Conservation (phyloP, 2,888 invertebrate genomes). For the Lypha dubia region DNA sequence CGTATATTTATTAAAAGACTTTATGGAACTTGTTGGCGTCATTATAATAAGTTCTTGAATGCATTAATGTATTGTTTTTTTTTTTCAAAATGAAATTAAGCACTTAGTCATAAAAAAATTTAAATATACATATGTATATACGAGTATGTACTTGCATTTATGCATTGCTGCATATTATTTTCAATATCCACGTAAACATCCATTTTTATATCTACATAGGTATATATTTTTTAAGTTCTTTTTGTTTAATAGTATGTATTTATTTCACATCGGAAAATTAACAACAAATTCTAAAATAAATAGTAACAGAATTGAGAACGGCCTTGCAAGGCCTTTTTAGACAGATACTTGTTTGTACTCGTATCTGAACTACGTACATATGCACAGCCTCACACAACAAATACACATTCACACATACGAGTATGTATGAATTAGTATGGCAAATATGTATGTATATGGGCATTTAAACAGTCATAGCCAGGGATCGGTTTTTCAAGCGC, state of each 20-base stretch:
- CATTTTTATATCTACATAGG: background rate
- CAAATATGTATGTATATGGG: conserved; percentile 7
- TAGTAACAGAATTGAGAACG: conserved; percentile 74
- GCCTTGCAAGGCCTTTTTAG: conserved; percentile 81
- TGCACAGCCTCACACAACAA: background rate
- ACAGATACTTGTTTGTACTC: conserved; percentile 46
- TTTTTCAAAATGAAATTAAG: conserved; percentile 44
- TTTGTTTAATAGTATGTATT: conserved; percentile 39
- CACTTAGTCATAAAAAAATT: conserved; percentile 36
- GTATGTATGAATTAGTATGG: background rate
- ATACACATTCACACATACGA: background rate
- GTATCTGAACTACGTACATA: conserved; percentile 1
- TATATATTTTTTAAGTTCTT: conserved; percentile 1
- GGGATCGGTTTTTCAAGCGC: too few relatives aligned
- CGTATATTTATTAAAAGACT: conserved; percentile 29
- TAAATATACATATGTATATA: too few relatives aligned
- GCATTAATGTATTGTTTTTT: conserved; percentile 36
- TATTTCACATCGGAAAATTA: conserved; percentile 42
- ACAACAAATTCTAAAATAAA: conserved; percentile 40
- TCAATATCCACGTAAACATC: background rate
- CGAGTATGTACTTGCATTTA: conserved; percentile 4
- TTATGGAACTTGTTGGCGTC: conserved; percentile 56
- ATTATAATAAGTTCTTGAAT: conserved; percentile 48
- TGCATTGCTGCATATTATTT: background rate
- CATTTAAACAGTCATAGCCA: conserved; percentile 10